These are phyloP conservation scores for Brachyhypopomus gauderio DNA, from an alignment of 2,113 vertebrate genomes.

Conservation along the genomic window DNA sequence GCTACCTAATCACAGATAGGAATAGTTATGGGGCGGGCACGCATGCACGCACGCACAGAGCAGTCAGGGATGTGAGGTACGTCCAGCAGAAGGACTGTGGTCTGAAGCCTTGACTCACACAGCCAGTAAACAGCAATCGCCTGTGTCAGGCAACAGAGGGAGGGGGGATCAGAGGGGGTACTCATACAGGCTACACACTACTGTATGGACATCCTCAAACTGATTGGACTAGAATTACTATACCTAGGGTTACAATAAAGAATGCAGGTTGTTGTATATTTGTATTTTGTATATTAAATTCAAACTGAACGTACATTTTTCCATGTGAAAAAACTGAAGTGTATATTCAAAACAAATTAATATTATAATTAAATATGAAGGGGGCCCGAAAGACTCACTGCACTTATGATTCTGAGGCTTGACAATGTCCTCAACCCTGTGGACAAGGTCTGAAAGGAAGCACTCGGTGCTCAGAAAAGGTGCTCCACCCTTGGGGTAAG, in stretches of 20 bases:
- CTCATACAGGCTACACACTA: constrained; percentile 65
- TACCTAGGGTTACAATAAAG: not conserved
- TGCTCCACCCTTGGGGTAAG: not conserved
- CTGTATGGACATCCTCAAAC: constrained; percentile 26
- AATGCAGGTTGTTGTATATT: not conserved
- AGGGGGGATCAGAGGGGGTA: constrained; percentile 60
- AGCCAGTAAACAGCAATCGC: constrained; percentile 66
- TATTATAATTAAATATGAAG: not conserved
- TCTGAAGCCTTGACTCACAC: constrained; percentile 59
- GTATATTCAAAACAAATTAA: not conserved
- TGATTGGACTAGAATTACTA: not conserved
- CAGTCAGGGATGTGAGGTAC: constrained; percentile 32
- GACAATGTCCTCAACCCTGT: not conserved
- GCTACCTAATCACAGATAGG: constrained; percentile 16
- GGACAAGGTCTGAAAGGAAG: not conserved
- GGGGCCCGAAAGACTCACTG: not conserved
- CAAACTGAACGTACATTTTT: no score
- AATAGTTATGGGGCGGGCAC: constrained; percentile 7
- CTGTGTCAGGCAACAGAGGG: constrained; percentile 53
- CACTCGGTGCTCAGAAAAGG: not conserved
- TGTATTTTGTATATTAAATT: no score
- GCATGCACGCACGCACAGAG: not conserved
- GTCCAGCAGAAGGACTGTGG: constrained; percentile 54
- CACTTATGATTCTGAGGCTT: not conserved
- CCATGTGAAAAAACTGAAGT: no score